These are phyloP conservation scores for Junonia oenone DNA, from an alignment of 2,888 invertebrate genomes.

Conservation along the genomic window DNA sequence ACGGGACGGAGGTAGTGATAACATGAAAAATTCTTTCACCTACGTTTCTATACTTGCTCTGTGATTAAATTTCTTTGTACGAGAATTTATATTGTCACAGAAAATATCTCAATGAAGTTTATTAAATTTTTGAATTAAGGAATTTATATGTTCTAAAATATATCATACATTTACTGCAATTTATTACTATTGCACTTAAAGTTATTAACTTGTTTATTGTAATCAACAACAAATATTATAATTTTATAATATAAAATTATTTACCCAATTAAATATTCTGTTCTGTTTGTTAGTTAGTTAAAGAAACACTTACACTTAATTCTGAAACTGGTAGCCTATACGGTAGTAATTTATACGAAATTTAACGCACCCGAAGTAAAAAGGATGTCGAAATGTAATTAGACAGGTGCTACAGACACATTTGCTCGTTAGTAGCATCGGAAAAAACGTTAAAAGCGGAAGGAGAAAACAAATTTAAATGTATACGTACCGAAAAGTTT, in stretches of 20 bases:
- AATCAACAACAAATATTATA: too few species aligned
- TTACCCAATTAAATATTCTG: too few species aligned
- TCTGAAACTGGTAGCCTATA: not conserved
- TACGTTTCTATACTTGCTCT: not conserved
- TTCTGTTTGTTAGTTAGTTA: too few species aligned
- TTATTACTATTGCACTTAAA: too few species aligned
- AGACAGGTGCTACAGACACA: slow-evolving; percentile 7
- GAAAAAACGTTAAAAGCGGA: not conserved
- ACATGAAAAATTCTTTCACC: not conserved
- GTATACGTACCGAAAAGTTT: not conserved
- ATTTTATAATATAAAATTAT: too few species aligned
- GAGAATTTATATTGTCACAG: too few species aligned
- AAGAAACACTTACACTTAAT: too few species aligned
- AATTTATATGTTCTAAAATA: too few species aligned
- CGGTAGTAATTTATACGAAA: not conserved
- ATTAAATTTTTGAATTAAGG: too few species aligned
- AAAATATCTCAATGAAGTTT: too few species aligned
- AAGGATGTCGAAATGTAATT: slow-evolving; percentile 9
- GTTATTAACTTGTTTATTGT: too few species aligned
- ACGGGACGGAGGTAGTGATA: not conserved
- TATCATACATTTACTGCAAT: too few species aligned
- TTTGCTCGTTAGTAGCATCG: slow-evolving; percentile 6
- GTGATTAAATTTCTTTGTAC: not conserved
- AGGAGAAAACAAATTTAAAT: not conserved
- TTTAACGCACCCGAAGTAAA: slow-evolving; percentile 1